Conservation (phyloP, 2,888 invertebrate genomes). For the Euclidia mi region DNA sequence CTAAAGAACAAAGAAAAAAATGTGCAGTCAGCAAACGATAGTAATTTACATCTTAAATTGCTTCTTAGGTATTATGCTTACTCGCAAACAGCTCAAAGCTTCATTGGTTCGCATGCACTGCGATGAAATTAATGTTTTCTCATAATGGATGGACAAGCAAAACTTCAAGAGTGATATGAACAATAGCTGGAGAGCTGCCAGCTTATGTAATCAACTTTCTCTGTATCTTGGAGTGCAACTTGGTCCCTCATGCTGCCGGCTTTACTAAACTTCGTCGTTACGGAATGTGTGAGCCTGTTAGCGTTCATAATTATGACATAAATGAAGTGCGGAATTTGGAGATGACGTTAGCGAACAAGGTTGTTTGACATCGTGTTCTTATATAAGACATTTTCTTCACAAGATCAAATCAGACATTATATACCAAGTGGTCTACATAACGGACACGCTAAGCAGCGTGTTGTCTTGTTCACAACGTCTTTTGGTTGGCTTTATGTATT, state of each 20-base stretch:
- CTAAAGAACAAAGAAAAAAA: neutral
- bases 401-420: no score
- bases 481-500: no score
- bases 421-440: no score
- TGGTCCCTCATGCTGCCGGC: slow-evolving; percentile 14
- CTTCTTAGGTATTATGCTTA: neutral
- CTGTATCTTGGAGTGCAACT: slow-evolving; percentile 29
- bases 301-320: slow-evolving; percentile 23
- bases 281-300: slow-evolving; percentile 13
- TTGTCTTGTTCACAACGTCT: no score
- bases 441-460: no score
- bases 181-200: slow-evolving; percentile 42
- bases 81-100: neutral
- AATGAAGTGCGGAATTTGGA: slow-evolving; percentile 18
- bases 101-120: neutral
- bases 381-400: no score
- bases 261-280: slow-evolving; percentile 10
- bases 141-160: slow-evolving; percentile 11
- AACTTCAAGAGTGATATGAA: slow-evolving; percentile 36
- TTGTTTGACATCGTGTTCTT: neutral
- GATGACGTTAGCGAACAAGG: neutral
- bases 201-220: slow-evolving; percentile 27
- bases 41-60: slow-evolving; percentile 4
- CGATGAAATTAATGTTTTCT: slow-evolving; percentile 1
- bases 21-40: neutral